Percentiles rank a stretch among this genome's conserved stretches.
phyloP scores from a whole-genome alignment of 2,113 vertebrate genomes.

The Poeciliopsis occidentalis region DNA sequence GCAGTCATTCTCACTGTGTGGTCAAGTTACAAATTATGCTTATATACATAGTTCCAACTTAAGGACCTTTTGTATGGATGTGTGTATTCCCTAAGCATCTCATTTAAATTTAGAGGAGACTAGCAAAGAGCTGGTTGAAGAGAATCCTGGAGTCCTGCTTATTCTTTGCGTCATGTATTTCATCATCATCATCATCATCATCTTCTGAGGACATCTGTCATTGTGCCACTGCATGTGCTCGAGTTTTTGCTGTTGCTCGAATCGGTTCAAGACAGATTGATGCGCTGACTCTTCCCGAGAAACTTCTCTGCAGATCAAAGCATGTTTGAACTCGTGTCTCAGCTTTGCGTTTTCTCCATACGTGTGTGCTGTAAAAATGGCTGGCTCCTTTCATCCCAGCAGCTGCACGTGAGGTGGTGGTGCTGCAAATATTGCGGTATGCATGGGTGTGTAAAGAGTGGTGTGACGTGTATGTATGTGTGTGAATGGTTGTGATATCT shows the following conservation, averaged over 20 bases:
- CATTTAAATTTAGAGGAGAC: slow-evolving; percentile 41
- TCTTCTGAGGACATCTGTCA: slow-evolving; percentile 24
- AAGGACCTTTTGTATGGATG: not conserved
- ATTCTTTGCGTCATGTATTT: slow-evolving; percentile 15
- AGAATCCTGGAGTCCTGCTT: not conserved
- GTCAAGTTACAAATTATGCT: not conserved
- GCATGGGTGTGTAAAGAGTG: slow-evolving; percentile 1
- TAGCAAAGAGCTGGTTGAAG: slow-evolving; percentile 19
- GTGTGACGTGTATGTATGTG: not conserved
- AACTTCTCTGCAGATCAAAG: slow-evolving; percentile 63
- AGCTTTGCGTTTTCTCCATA: slow-evolving; percentile 10
- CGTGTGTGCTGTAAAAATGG: slow-evolving; percentile 38
- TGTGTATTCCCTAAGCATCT: slow-evolving; percentile 26
- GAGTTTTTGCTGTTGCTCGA: slow-evolving; percentile 23
- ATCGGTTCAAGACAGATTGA: slow-evolving; percentile 32
- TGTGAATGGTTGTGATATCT: slow-evolving; percentile 43
- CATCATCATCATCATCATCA: slow-evolving; percentile 1
- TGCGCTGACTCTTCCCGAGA: slow-evolving; percentile 23
- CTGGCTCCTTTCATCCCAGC: slow-evolving; percentile 66
- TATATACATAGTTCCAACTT: not conserved
- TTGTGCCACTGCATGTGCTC: slow-evolving; percentile 43
- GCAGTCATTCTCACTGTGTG: not conserved
- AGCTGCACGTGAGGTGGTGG: slow-evolving; percentile 51
- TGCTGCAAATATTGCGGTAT: slow-evolving; percentile 14
- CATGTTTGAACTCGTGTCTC: slow-evolving; percentile 34